phyloP scores from a whole-genome alignment of 2,113 vertebrate genomes.

The Physeter macrocephalus region DNA sequence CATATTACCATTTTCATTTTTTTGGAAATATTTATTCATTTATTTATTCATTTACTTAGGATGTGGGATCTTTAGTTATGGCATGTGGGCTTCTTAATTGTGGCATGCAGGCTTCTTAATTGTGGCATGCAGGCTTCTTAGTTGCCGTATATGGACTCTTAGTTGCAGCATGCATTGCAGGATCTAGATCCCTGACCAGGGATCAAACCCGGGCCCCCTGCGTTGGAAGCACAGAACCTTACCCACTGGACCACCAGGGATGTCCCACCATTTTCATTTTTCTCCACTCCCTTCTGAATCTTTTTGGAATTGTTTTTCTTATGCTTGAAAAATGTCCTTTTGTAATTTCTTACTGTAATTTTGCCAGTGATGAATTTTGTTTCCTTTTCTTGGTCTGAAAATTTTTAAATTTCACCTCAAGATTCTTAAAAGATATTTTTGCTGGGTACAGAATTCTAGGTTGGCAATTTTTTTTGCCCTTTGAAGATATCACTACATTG shows the following conservation, averaged over 20 bases:
- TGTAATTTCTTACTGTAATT: background rate
- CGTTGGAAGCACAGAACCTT: too few species aligned
- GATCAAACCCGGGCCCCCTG: too few species aligned
- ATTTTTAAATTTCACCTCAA: background rate
- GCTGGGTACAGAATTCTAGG: background rate
- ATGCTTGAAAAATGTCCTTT: background rate
- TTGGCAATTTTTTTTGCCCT: background rate
- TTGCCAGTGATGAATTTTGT: background rate
- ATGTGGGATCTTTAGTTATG: too few species aligned
- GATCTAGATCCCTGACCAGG: too few species aligned
- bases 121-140: too few species aligned
- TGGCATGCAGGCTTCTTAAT: too few species aligned
- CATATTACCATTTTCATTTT: background rate
- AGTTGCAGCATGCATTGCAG: too few species aligned
- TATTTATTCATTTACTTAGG: too few species aligned
- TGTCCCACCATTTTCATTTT: background rate
- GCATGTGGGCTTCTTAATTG: too few species aligned
- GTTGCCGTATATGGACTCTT: too few species aligned
- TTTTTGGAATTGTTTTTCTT: background rate
- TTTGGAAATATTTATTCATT: too few species aligned
- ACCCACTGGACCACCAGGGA: too few species aligned
- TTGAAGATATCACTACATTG: background rate
- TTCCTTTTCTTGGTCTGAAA: background rate
- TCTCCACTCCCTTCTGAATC: background rate
- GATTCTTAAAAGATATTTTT: background rate